phyloP scores from a whole-genome alignment of 2,888 invertebrate genomes.

The Orchesella flavescens region DNA sequence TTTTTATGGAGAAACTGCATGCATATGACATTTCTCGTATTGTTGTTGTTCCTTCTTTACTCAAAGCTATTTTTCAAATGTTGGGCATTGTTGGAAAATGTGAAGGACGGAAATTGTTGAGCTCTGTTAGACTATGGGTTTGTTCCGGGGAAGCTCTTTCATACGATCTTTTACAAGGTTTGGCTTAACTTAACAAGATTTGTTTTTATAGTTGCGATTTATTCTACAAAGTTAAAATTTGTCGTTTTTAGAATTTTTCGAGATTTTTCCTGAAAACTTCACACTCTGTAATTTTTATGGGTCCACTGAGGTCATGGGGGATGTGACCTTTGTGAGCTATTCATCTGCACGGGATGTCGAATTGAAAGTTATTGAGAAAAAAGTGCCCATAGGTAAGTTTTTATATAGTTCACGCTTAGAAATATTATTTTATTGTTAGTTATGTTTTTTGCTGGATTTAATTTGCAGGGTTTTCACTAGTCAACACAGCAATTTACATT shows the following conservation, averaged over 20 bases:
- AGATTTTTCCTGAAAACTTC: slow-evolving; percentile 76
- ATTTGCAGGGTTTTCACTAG: slow-evolving; percentile 81
- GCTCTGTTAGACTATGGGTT: slow-evolving; percentile 84
- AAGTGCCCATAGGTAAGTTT: slow-evolving; percentile 85
- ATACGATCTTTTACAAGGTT: slow-evolving; percentile 76
- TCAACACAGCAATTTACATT: slow-evolving; percentile 87
- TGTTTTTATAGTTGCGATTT: neutral
- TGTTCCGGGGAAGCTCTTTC: slow-evolving; percentile 85
- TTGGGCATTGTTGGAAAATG: slow-evolving; percentile 33
- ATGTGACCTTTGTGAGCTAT: slow-evolving; percentile 86
- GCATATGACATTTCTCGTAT: slow-evolving; percentile 76
- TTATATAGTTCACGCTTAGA: neutral
- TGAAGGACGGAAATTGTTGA: slow-evolving; percentile 74
- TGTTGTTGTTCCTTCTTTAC: slow-evolving; percentile 87
- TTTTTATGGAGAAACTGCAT: slow-evolving; percentile 59
- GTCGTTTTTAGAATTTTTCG: slow-evolving; percentile 78
- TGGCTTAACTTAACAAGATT: neutral
- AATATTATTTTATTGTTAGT: too few species aligned
- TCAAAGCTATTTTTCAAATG: slow-evolving; percentile 74
- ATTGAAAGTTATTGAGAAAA: slow-evolving; percentile 78
- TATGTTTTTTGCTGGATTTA: too few species aligned
- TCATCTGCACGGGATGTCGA: slow-evolving; percentile 75
- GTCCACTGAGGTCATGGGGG: slow-evolving; percentile 94
- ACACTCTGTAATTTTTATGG: slow-evolving; percentile 88
- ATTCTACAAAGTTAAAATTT: neutral